phyloP scores from a whole-genome alignment of 2,113 vertebrate species.

The Psettodes erumei region DNA sequence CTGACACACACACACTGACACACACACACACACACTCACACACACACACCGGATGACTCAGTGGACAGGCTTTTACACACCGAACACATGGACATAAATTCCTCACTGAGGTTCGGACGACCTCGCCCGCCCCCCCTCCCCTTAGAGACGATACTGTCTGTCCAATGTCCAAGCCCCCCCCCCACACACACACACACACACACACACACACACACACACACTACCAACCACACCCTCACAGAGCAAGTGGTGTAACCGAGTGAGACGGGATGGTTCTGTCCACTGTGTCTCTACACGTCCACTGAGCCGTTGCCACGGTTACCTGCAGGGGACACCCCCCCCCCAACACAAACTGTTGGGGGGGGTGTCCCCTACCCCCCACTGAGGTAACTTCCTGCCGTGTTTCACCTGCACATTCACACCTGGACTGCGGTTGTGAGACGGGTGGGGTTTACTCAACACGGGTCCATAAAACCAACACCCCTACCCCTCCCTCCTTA shows the following conservation, averaged over 20 bases:
- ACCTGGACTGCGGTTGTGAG: neutral
- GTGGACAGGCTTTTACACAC: slow-evolving; percentile 46
- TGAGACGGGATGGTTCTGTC: too few species aligned
- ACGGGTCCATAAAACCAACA: slow-evolving; percentile 7
- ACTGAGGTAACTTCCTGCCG: neutral
- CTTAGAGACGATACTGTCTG: too few species aligned
- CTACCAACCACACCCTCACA: too few species aligned
- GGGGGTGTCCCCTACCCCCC: too few species aligned
- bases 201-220: too few species aligned
- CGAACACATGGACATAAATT: slow-evolving; percentile 43
- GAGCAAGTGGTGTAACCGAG: too few species aligned
- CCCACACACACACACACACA: too few species aligned
- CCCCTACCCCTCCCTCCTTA: neutral
- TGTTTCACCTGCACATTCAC: neutral
- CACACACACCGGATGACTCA: slow-evolving; percentile 38
- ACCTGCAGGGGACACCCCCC: too few species aligned
- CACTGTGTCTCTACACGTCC: too few species aligned
- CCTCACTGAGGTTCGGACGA: slow-evolving; percentile 31
- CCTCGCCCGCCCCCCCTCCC: neutral
- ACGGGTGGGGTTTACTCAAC: neutral
- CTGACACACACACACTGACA: slow-evolving; percentile 35
- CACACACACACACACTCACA: slow-evolving; percentile 18
- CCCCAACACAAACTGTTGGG: too few species aligned
- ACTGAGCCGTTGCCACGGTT: too few species aligned
- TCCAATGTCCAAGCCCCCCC: too few species aligned